These are phyloP conservation scores for Buathra laborator DNA, from an alignment of 2,888 invertebrate genomes.

Conservation along the genomic window DNA sequence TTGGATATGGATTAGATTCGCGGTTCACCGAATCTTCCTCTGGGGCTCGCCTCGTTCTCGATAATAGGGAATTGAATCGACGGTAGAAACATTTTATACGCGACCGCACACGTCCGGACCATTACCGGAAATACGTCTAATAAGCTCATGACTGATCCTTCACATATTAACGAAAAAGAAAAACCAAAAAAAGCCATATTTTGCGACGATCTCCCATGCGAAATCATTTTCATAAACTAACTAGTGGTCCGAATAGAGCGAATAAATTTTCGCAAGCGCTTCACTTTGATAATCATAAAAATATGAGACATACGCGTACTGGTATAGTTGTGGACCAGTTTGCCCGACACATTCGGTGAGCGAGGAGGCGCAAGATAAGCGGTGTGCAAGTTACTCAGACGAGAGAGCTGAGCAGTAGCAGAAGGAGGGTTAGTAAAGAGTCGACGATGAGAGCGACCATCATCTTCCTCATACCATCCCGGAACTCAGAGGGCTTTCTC, in stretches of 20 bases:
- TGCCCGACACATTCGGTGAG: conserved; percentile 18
- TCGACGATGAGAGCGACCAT: conserved; percentile 3
- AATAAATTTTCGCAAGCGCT: background rate
- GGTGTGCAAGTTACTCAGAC: conserved; percentile 12
- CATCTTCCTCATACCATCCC: conserved; percentile 13
- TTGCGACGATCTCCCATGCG: background rate
- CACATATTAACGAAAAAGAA: background rate
- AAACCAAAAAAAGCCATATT: background rate
- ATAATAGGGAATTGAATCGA: conserved; percentile 60
- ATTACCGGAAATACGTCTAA: background rate
- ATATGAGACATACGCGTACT: background rate
- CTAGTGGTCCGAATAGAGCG: background rate
- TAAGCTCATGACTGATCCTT: background rate
- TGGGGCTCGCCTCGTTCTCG: conserved; percentile 42
- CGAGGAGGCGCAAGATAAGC: conserved; percentile 26
- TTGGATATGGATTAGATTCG: conserved; percentile 60
- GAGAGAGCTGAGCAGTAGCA: background rate
- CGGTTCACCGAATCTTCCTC: conserved; percentile 60
- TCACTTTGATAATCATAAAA: background rate
- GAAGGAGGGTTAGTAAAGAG: background rate
- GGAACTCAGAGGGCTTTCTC: conserved; percentile 15
- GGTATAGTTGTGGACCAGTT: conserved; percentile 2
- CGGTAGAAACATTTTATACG: conserved; percentile 22
- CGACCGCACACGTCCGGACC: background rate
- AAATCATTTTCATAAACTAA: background rate